Evolutionary conservation across 2,113 vertebrate genomes (phyloP), one percentile per base, ranked within the genome.

Genomic region (Spea multiplicata): DNA sequence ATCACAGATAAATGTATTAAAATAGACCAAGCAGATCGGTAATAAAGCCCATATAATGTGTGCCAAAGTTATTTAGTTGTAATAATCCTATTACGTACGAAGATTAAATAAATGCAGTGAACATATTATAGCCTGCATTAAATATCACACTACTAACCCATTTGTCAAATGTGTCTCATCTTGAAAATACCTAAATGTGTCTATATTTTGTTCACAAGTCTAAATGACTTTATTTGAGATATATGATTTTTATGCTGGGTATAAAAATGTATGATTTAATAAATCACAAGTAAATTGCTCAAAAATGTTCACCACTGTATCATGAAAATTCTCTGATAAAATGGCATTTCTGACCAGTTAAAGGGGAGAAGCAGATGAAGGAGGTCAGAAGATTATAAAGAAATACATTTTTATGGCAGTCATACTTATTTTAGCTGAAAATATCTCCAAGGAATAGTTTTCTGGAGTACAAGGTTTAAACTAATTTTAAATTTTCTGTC

Each of bases 381-480:
- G 52, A 71, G 75, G 75, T 77, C 75, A 77, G 55, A 16, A 53
- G 53, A 49, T 69, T 50, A 77, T 17, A 70, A 50, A 70, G 75
- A 70, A 77, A 77, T 77, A 70, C 67, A 70, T 77, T 77, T 76
- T 62, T 71, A 46, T 77, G 75, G 75, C 75, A 70, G 52, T 77
- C 75, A 77, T 61, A 71, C 75, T 77, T 77, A 76, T 77, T 77
- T 53, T 71, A 61, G 53, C 55, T 77, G 66, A 77, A 77, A 62
- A 70, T 71, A 62, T 77, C 75, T 77, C 75, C 55, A 57, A 70
- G 75, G 75, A 77, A 77, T 71, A 62, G 6, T 44, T 59, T 75
- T 71, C 46, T 44, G 57, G 66, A 68, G 75, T 71, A 66, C 70
- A 77, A 69, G 69, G 75, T 55, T 77, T 77, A 62, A 70, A 77